Evolutionary conservation across 2,888 invertebrate species (phyloP), one percentile per base, ranked within the genome.

Genomic region (Pyrrhosoma nymphula): DNA sequence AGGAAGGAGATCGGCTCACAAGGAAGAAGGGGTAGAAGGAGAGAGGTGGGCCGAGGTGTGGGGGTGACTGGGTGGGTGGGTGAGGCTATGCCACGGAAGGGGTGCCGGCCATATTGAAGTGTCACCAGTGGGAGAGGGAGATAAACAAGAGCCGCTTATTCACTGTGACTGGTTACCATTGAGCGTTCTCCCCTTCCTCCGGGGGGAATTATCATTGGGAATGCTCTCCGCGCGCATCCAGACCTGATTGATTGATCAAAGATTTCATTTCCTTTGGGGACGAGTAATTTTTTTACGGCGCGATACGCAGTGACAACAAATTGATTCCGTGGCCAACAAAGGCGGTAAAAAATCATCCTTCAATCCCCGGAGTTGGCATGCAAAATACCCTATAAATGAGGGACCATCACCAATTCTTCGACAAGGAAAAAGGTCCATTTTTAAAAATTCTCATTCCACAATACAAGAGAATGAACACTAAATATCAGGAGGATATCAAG

Each of bases 61-160:
- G 69, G 69, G 20, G 26, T 20, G n/a, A 26, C 26, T 8, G 20
- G 69, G 69, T n/a, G 69, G 10, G 60, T 1, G 6, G 16, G 60
- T 20, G 60, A 60, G 6, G 47, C 60, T 60, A 8, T 14, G 60
- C 60, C 60, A 10, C n/a, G 69, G 69, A 69, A 35, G 82, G 35
- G 82, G 82, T 35, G 82, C 14, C 35, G 47, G 69, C 47, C 93
- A 63, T 60, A 60, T 63, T 63, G 60, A 69, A 93, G 39, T 75
- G 93, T 93, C 69, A 93, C 93, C 69, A 47, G n/a, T n/a, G 47
- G 69, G 63, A 63, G 47, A 35, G 47, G 69, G 47, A 93, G 69
- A 93, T 93, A 93, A 93, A 93, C 93, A 93, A 75, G 47, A 26
- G n/a, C n/a, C 69, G 75, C 93, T 93, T 93, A 93, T 93, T 93